These are phyloP conservation scores for Sebastes diaconus DNA, from an alignment of 2,797 vertebrate species.

Conservation along the genomic window DNA sequence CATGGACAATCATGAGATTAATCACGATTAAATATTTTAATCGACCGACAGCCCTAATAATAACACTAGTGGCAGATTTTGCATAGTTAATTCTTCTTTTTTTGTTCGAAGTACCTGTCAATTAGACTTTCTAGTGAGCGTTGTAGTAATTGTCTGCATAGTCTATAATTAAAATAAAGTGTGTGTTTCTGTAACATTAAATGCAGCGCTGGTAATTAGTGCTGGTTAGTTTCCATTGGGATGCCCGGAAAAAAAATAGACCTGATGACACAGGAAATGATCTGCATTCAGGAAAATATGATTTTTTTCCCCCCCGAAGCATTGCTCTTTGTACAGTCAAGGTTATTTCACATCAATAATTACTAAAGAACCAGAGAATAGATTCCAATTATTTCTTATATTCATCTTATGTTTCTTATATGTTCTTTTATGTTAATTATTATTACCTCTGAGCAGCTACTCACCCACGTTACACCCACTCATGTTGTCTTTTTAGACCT, in stretches of 20 bases:
- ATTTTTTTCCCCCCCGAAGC: no score
- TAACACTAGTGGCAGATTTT: no score
- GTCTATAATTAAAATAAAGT: neutral
- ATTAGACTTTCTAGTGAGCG: neutral
- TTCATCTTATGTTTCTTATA: neutral
- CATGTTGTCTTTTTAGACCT: neutral
- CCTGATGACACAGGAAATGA: neutral
- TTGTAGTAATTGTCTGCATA: neutral
- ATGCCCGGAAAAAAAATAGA: neutral
- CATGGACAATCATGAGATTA: no score
- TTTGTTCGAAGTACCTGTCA: neutral
- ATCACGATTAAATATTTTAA: no score
- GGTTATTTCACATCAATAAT: neutral
- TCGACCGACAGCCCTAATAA: rapidly evolving
- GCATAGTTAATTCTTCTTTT: neutral
- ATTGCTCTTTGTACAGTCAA: neutral
- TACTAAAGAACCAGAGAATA: neutral
- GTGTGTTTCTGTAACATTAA: neutral
- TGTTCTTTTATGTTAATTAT: neutral
- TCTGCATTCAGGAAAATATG: neutral
- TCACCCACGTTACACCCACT: neutral
- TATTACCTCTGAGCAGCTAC: neutral
- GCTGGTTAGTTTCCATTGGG: neutral
- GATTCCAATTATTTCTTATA: neutral
- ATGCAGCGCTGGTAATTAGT: neutral